Evolutionary conservation across 1,140 invertebrate species (phyloP).

Genomic region (Aphelinus atriplicis): DNA sequence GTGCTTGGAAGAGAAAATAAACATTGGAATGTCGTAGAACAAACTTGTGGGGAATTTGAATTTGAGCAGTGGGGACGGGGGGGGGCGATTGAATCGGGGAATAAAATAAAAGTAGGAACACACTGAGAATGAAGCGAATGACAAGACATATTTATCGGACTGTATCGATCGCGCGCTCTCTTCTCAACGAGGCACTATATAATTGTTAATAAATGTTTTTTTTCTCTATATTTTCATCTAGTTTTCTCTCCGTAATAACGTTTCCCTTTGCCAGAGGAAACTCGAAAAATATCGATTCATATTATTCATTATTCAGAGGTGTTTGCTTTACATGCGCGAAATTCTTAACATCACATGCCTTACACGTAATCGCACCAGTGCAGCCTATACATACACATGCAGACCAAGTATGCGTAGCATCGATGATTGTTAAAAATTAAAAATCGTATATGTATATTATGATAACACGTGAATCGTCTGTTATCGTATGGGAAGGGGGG

Average conservation of each 20-base stretch:
- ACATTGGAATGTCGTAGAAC: conserved; percentile 28
- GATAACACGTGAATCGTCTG: conserved; percentile 7
- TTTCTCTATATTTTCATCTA: background rate
- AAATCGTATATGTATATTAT: conserved; percentile 24
- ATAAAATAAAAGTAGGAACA: background rate
- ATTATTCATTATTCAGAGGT: conserved; percentile 42
- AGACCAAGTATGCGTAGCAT: conserved; percentile 18
- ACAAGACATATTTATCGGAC: no score
- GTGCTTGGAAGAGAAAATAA: conserved; percentile 2
- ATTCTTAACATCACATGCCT: conserved; percentile 49
- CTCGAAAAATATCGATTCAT: conserved; percentile 43
- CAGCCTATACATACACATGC: background rate
- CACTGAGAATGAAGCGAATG: no score
- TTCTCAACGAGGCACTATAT: no score
- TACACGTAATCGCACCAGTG: conserved; percentile 38
- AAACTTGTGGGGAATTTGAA: conserved; percentile 8
- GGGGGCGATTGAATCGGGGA: no score
- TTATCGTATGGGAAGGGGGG: background rate
- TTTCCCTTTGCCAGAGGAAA: conserved; percentile 5
- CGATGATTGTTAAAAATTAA: conserved; percentile 16
- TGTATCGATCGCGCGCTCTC: no score
- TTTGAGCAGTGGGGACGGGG: background rate
- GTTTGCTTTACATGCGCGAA: conserved; percentile 21
- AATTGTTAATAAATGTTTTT: no score
- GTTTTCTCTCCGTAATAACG: background rate